These are phyloP conservation scores for Sarcophaga carnaria DNA, from an alignment of 2,888 invertebrate genomes.

Conservation along the genomic window DNA sequence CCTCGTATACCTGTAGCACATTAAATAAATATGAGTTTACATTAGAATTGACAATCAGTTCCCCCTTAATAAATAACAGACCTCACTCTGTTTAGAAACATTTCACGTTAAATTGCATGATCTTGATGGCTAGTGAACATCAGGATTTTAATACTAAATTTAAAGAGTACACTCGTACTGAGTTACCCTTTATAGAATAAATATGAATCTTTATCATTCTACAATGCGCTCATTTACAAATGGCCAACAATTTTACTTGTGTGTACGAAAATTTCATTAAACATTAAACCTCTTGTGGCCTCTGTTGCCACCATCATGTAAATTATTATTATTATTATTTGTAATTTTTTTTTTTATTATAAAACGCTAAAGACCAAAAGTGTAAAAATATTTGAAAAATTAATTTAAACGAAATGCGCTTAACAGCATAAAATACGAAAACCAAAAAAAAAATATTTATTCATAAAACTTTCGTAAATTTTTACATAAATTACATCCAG, in stretches of 20 bases:
- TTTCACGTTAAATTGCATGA: too few relatives aligned
- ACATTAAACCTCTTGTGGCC: conserved; percentile 20
- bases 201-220: not conserved
- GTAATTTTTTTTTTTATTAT: not conserved
- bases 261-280: not conserved
- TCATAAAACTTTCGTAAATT: conserved; percentile 20
- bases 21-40: too few relatives aligned
- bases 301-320: not conserved
- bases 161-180: too few relatives aligned
- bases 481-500: conserved; percentile 28
- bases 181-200: too few relatives aligned
- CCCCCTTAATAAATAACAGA: too few relatives aligned
- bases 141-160: too few relatives aligned
- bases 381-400: conserved; percentile 46
- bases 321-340: conserved; percentile 8
- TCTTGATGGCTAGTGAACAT: too few relatives aligned
- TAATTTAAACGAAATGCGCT: conserved; percentile 31
- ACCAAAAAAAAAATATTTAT: not conserved
- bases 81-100: too few relatives aligned
- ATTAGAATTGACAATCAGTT: too few relatives aligned
- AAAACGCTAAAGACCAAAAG: conserved; percentile 36
- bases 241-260: conserved; percentile 1
- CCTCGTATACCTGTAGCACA: too few relatives aligned
- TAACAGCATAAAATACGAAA: conserved; percentile 4
- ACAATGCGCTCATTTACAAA: conserved; percentile 9